Conservation (phyloP, 2,797 vertebrate species). For the Sebastes baramenuke region DNA sequence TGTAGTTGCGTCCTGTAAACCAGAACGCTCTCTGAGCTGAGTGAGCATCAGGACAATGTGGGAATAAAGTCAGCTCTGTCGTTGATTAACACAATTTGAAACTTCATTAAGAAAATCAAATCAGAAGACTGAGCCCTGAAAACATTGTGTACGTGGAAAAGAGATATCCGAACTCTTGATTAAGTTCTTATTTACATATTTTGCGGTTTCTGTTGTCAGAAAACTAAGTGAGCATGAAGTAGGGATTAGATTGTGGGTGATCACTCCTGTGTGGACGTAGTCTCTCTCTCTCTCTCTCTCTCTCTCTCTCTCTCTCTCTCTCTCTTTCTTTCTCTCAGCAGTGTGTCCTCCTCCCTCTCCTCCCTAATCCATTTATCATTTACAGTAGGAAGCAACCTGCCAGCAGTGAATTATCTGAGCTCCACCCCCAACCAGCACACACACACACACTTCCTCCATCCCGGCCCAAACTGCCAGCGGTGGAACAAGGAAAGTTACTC, state of each 20-base stretch:
- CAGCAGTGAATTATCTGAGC: conserved; percentile 75
- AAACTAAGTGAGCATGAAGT: background rate
- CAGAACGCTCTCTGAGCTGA: background rate
- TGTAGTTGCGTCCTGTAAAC: background rate
- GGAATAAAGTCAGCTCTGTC: background rate
- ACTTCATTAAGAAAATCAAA: background rate
- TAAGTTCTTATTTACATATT: too few species aligned
- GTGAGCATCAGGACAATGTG: background rate
- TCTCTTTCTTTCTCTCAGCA: background rate
- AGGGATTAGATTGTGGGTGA: background rate
- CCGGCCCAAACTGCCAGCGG: background rate
- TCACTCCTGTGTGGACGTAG: background rate
- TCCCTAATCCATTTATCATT: conserved; percentile 68
- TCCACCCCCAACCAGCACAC: conserved; percentile 27
- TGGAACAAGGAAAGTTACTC: background rate
- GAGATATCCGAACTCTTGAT: background rate
- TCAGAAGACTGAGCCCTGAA: background rate
- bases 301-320: too few species aligned
- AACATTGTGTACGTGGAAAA: background rate
- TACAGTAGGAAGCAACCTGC: conserved; percentile 80
- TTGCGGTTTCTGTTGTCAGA: too few species aligned
- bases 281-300: too few species aligned
- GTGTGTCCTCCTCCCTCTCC: conserved; percentile 36
- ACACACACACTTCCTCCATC: background rate
- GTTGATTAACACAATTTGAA: background rate